phyloP scores from a whole-genome alignment of 2,113 vertebrate species.

The Acanthisitta chloris region DNA sequence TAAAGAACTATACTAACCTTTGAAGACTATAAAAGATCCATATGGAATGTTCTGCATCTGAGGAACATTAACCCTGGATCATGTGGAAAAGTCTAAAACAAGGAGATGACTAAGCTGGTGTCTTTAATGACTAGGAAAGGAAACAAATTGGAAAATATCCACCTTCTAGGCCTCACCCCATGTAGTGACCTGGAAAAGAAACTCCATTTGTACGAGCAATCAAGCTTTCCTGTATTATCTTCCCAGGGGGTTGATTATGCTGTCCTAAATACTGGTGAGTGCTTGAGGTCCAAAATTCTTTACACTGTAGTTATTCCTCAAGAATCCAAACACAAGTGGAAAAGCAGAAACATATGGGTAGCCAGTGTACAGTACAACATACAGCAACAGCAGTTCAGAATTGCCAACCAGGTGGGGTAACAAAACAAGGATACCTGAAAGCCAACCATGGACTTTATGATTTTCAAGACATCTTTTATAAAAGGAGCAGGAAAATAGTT shows the following conservation, averaged over 20 bases:
- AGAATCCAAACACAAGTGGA: background rate
- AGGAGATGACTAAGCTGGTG: background rate
- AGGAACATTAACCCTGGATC: background rate
- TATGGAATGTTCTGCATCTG: background rate
- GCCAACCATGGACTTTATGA: background rate
- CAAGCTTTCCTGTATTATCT: conserved; percentile 18
- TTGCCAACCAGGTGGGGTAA: background rate
- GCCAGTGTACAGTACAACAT: background rate
- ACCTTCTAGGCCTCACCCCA: background rate
- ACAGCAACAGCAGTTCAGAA: background rate
- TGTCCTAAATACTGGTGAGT: background rate
- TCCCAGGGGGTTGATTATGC: background rate
- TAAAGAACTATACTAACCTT: background rate
- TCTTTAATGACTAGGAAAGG: conserved; percentile 2
- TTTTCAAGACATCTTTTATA: background rate
- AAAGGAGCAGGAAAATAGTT: background rate
- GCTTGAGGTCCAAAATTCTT: background rate
- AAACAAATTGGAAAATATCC: conserved; percentile 14
- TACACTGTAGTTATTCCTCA: background rate
- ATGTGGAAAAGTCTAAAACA: background rate
- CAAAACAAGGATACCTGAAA: background rate
- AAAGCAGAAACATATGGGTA: background rate
- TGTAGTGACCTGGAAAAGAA: conserved; percentile 36
- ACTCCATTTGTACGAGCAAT: background rate
- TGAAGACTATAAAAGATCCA: background rate